Percentiles rank a stretch among this genome's conserved stretches.
Evolutionary conservation across 2,797 vertebrate genomes (phyloP).

Genomic region (Hypotaenidia philippensis): DNA sequence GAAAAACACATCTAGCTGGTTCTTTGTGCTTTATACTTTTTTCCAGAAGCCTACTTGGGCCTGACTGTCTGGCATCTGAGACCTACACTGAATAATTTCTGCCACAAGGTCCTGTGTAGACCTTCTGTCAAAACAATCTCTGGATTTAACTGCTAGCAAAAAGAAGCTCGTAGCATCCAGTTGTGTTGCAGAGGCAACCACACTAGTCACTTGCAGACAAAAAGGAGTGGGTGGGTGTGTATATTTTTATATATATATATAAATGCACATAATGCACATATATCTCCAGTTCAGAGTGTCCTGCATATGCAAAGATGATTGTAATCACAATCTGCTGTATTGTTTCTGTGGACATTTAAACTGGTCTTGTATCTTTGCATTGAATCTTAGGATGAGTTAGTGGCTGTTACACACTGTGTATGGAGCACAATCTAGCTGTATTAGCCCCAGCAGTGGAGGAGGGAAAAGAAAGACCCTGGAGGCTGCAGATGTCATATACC

Average conservation of each 20-base stretch:
- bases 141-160: neutral
- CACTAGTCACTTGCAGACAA: neutral
- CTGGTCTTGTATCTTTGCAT: neutral
- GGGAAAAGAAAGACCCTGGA: neutral
- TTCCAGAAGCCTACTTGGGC: neutral
- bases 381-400: neutral
- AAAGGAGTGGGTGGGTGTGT: rapidly evolving
- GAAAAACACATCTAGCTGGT: neutral
- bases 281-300: neutral
- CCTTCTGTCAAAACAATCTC: neutral
- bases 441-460: neutral
- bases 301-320: neutral
- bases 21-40: neutral
- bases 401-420: neutral
- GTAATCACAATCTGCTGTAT: neutral
- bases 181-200: neutral
- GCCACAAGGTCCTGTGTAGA: neutral
- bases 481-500: neutral
- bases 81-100: neutral
- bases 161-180: neutral
- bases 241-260: rapidly evolving
- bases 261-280: neutral
- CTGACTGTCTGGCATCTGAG: neutral
- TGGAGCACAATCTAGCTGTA: neutral
- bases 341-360: neutral